Conservation (phyloP, 2,113 vertebrate species). For the Todiramphus chloris region DNA sequence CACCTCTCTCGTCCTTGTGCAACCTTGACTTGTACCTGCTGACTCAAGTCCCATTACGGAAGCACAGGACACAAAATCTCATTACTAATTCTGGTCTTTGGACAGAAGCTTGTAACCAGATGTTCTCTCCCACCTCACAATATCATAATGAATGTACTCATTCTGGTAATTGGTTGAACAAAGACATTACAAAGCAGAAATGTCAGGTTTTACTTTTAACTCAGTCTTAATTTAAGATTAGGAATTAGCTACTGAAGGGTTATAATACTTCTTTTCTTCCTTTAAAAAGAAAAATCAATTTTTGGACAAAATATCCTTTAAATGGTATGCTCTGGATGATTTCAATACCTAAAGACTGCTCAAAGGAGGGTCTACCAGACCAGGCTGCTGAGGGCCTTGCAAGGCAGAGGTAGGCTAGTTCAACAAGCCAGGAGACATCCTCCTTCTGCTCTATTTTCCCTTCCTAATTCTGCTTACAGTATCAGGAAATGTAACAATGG, state of each 20-base stretch:
- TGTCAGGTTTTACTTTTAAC: not conserved
- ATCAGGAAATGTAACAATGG: not conserved
- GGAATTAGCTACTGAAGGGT: not conserved
- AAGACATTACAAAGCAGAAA: not conserved
- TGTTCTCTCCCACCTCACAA: not conserved
- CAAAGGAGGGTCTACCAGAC: not conserved
- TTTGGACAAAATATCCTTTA: slow-evolving; percentile 1
- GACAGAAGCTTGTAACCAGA: not conserved
- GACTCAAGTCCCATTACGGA: not conserved
- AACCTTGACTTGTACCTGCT: not conserved
- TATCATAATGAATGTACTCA: not conserved
- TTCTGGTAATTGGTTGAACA: not conserved
- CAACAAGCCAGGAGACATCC: not conserved
- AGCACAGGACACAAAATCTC: not conserved
- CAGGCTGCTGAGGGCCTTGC: not conserved
- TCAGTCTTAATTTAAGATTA: not conserved
- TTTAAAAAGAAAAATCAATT: not conserved
- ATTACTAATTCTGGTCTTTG: not conserved
- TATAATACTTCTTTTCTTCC: not conserved
- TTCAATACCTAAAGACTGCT: not conserved
- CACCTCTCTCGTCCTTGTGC: not conserved
- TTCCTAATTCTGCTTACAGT: not conserved
- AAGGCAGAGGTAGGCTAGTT: not conserved
- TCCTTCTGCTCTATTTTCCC: not conserved
- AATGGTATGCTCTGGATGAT: not conserved